Evolutionary conservation across 1,140 invertebrate species (phyloP), one percentile per base, ranked within the genome.

Genomic region (Drosophila ercepeae): DNA sequence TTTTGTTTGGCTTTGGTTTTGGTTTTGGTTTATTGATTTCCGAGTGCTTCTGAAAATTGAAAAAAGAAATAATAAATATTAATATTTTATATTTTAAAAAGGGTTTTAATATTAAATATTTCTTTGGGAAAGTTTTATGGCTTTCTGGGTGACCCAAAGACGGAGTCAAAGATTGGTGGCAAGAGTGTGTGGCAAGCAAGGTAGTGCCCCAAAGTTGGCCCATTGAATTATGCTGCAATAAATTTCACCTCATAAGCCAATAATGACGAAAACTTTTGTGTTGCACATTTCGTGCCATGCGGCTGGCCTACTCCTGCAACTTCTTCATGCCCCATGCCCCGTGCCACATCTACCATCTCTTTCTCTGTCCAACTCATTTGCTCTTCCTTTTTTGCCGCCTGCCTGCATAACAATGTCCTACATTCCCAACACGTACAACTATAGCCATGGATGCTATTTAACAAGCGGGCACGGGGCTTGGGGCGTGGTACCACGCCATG

Each of bases 161-260:
- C 9, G 23, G 7, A 64, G 21, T 27, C 41, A 21, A 41, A 46
- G n/a, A 41, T 19, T 1, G 46, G 19, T 9, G 14, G 11, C 14
- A 23, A 14, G 27, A n/a, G 41, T 34, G 21, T 25, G 1, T 11
- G 18, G 34, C 13, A 42, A 34, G 21, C 21, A 34, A 36, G 48
- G 14, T 4, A 36, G 14, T 50, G 46, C 8, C 53, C 9, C 34
- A 14, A 32, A 39, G 34, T 6, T 14, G 13, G 13, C 29, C 68
- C 71, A 72, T 83, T 86, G 71, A 88, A 77, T 78, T 88, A 82
- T 88, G 77, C 69, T 86, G 82, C 82, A 88, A 88, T 88, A 82
- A 82, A 88, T 82, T 88, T 78, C 74, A 88, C 82, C 82, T 88
- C 78, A 82, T 88, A 69, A 88, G 82, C 82, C 82, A 88, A 88